Evolutionary conservation across 2,113 vertebrate species (phyloP).

Genomic region (Corythornis madagascariensis): DNA sequence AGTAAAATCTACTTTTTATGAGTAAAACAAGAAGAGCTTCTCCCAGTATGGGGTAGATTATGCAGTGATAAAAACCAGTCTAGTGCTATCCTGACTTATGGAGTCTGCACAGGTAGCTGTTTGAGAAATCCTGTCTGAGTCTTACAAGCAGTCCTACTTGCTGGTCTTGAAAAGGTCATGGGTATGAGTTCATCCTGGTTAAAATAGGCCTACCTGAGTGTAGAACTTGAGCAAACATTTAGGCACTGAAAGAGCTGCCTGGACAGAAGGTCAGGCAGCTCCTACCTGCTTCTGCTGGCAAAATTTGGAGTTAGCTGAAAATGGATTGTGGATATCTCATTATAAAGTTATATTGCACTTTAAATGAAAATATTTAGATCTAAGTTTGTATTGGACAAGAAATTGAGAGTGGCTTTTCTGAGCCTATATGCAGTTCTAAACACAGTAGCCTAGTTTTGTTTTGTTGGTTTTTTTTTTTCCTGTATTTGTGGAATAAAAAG

Average conservation of each 20-base stretch:
- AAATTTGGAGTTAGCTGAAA: not conserved
- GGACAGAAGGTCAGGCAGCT: not conserved
- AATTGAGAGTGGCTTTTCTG: not conserved
- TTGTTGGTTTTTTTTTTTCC: not conserved
- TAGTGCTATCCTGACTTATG: not conserved
- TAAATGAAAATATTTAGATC: too few relatives aligned
- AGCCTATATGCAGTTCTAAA: not conserved
- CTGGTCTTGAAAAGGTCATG: accelerated
- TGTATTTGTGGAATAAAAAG: not conserved
- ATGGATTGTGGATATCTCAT: accelerated
- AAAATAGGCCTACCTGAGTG: accelerated
- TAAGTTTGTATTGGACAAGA: not conserved
- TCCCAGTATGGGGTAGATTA: not conserved
- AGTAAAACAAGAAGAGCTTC: not conserved
- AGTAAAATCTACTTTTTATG: not conserved
- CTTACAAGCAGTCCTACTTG: not conserved
- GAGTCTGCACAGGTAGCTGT: not conserved
- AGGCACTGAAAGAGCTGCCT: not conserved
- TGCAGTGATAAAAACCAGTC: not conserved
- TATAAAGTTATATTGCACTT: not conserved
- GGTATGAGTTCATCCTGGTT: not conserved
- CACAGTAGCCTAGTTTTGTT: not conserved
- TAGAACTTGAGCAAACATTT: not conserved
- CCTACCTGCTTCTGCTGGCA: not conserved
- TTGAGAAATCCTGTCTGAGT: not conserved